phyloP scores from a whole-genome alignment of 2,113 vertebrate species.

The Pyrgilauda ruficollis region DNA sequence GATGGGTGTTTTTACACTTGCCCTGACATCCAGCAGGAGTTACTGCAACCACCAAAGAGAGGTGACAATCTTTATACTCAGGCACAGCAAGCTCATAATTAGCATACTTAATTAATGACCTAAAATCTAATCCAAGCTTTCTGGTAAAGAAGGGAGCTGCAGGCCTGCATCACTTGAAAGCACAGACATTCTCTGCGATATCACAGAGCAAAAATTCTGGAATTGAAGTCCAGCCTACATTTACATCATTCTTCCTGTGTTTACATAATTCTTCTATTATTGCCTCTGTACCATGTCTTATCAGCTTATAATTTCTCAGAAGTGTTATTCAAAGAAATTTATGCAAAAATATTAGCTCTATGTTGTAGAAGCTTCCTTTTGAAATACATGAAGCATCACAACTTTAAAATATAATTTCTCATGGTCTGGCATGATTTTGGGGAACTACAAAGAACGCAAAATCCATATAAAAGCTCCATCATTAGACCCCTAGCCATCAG shows the following conservation, averaged over 20 bases:
- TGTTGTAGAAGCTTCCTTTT: background rate
- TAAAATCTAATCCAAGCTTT: constrained; percentile 12
- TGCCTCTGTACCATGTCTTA: background rate
- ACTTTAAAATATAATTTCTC: background rate
- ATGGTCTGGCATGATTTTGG: background rate
- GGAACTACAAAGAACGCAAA: background rate
- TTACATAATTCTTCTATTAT: background rate
- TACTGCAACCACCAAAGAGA: background rate
- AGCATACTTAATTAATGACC: background rate
- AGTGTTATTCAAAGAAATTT: background rate
- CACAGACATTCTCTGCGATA: background rate
- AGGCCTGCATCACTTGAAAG: background rate
- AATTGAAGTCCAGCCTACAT: background rate
- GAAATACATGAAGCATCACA: background rate
- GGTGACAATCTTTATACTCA: background rate
- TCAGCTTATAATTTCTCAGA: background rate
- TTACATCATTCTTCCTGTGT: background rate
- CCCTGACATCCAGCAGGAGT: background rate
- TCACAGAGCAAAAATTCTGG: background rate
- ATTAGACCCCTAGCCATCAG: background rate
- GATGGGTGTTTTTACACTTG: background rate
- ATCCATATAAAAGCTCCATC: background rate
- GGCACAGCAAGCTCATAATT: background rate
- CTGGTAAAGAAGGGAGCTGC: background rate
- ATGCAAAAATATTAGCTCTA: background rate